These are phyloP conservation scores for Pollenia angustigena DNA, from an alignment of 2,888 invertebrate genomes.

Conservation along the genomic window DNA sequence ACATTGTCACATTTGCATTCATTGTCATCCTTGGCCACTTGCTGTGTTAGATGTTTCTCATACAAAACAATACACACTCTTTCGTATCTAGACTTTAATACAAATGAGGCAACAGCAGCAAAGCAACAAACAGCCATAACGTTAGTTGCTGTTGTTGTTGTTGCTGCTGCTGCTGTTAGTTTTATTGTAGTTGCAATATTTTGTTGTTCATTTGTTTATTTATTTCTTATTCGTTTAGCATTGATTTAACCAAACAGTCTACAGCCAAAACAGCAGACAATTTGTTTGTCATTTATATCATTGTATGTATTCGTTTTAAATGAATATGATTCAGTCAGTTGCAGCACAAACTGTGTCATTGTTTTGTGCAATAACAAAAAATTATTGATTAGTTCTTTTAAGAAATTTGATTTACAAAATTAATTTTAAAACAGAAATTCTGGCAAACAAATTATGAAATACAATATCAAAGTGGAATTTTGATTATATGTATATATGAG, in stretches of 20 bases:
- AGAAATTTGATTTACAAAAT: conserved; percentile 72
- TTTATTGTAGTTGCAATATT: conserved; percentile 57
- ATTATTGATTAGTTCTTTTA: conserved; percentile 73
- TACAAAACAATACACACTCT: conserved; percentile 24
- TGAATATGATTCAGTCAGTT: conserved; percentile 58
- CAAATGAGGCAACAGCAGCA: conserved; percentile 52
- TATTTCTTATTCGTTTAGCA: conserved; percentile 46
- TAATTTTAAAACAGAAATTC: conserved; percentile 63
- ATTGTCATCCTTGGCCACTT: conserved; percentile 74
- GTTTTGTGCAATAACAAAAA: conserved; percentile 52
- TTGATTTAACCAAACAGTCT: conserved; percentile 74
- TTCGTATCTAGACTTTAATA: conserved; percentile 39
- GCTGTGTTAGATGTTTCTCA: conserved; percentile 74
- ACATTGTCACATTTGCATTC: conserved; percentile 76
- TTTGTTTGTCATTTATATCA: conserved; percentile 69
- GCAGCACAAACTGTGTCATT: conserved; percentile 68
- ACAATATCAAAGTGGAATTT: conserved; percentile 33
- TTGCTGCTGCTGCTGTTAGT: conserved; percentile 58
- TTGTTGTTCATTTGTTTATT: conserved; percentile 44
- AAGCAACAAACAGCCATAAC: conserved; percentile 7
- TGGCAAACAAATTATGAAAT: conserved; percentile 31
- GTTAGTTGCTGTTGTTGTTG: conserved; percentile 64
- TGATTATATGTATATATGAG: neutral
- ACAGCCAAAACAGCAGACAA: conserved; percentile 72
- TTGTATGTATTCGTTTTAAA: conserved; percentile 43